A percentile compares a stretch with the other conserved stretches of the same genome.
phyloP scores from a whole-genome alignment of 1,140 invertebrate genomes.

The Drosophila rufa region DNA sequence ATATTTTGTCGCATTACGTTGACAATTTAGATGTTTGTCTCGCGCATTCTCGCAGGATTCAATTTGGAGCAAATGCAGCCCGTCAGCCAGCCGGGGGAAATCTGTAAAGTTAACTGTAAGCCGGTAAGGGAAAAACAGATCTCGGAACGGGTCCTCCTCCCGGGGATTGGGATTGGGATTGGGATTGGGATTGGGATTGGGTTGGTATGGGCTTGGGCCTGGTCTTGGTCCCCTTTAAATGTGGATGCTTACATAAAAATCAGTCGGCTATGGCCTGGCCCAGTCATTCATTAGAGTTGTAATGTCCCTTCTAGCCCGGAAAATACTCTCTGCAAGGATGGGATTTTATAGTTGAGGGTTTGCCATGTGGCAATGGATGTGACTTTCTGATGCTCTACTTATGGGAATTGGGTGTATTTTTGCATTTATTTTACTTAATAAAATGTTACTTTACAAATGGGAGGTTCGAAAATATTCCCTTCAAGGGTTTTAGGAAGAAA shows the following conservation, averaged over 20 bases:
- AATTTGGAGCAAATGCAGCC: constrained; percentile 70
- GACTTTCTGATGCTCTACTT: neutral
- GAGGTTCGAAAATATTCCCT: neutral
- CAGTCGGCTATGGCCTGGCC: constrained; percentile 31
- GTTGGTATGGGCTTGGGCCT: neutral
- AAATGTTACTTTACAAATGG: neutral
- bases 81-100: constrained; percentile 55
- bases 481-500: neutral
- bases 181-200: neutral
- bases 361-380: too few species aligned
- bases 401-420: neutral
- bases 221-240: constrained; percentile 6
- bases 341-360: constrained; percentile 11
- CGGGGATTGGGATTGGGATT: neutral
- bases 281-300: constrained; percentile 64
- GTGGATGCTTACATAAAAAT: constrained; percentile 49
- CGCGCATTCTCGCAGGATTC: constrained; percentile 76
- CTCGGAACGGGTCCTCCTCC: neutral
- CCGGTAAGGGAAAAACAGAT: constrained; percentile 27
- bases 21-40: constrained; percentile 84
- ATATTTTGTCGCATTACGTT: constrained; percentile 84
- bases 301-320: constrained; percentile 46
- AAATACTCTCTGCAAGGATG: constrained; percentile 16
- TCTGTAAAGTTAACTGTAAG: constrained; percentile 61
- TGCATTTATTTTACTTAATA: neutral